Base-by-base conservation (phyloP, 2,888 invertebrate genomes). In the Cantharis nigra region DNA sequence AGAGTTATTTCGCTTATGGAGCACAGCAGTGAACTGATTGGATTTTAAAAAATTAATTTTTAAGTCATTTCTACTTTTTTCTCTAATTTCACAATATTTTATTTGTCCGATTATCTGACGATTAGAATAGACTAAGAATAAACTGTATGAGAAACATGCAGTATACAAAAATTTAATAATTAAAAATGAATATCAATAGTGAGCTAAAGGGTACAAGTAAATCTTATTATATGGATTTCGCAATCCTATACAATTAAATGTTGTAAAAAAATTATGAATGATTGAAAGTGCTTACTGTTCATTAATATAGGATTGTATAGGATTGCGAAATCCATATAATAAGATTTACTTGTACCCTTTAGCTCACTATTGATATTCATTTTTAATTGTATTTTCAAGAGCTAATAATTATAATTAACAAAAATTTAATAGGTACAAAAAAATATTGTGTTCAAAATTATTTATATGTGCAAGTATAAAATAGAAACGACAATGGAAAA, bases 21-120 rank as follows among this genome's bases (percentile, higher is more conserved):
- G 86, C 86, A 85, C 85, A 84, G 87, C 84, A 81, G 83, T 82
- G 82, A 84, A 84, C 83, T 82, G 82, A 80, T 82, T 82, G 83
- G 79, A 78, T 67, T 78, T 16, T 9, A 71, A 67, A 64, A 71
- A 70, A 16, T 20, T 14, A 13, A 28, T 33, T 64, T n/a, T 4
- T 16, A 26, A 71, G 75, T 75, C 75, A 71, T 75, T 75, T 75
- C 75, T 75, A 75, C 75, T 75, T 67, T 67, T 49, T n/a, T 49
- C 33, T 13, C n/a, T n/a, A 49, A 49, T n/a, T 49, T 49, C 49
- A 49, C 49, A 49, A 49, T 49, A 49, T 49, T 49, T 49, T 49
- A n/a, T 49, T 49, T 49, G 49, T n/a, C n/a, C 49, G n/a, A 49
- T 49, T 49, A 7, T 49, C 7, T 49, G 49, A 49, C n/a, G 49